Conservation (phyloP, 2,888 invertebrate species). For the Notodonta dromedarius region DNA sequence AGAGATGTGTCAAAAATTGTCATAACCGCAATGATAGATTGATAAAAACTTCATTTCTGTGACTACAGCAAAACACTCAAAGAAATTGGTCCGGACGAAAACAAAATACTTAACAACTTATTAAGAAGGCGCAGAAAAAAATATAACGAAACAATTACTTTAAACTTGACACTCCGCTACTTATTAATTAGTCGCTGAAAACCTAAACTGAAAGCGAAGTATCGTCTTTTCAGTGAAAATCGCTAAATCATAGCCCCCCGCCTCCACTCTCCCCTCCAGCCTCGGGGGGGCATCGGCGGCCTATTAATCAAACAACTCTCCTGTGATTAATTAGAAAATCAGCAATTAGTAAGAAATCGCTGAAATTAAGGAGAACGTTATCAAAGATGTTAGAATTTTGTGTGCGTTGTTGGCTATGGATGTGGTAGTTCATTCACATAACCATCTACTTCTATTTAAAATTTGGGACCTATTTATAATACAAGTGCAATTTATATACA, state of each 20-base stretch:
- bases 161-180: slow-evolving; percentile 51
- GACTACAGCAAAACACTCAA: not conserved
- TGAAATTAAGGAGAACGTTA: slow-evolving; percentile 54
- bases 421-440: slow-evolving; percentile 7
- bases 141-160: slow-evolving; percentile 25
- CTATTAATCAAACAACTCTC: slow-evolving; percentile 80
- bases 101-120: not conserved
- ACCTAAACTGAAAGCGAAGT: slow-evolving; percentile 44
- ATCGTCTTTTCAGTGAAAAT: slow-evolving; percentile 35
- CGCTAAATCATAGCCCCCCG: slow-evolving; percentile 39
- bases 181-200: slow-evolving; percentile 68
- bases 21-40: no score
- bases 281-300: slow-evolving; percentile 52
- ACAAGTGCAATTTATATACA: no score
- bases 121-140: slow-evolving; percentile 11
- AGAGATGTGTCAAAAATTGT: slow-evolving; percentile 6
- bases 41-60: no score
- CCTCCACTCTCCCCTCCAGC: slow-evolving; percentile 43
- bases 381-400: slow-evolving; percentile 3
- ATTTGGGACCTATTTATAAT: no score
- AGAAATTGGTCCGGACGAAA: not conserved
- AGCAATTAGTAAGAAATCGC: slow-evolving; percentile 73
- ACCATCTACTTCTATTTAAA: no score
- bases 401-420: slow-evolving; percentile 6
- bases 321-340: slow-evolving; percentile 81